A percentile compares a stretch with the other conserved stretches of the same genome.
Conservation (phyloP, 2,113 vertebrate species). For the Lasiurus borealis region DNA sequence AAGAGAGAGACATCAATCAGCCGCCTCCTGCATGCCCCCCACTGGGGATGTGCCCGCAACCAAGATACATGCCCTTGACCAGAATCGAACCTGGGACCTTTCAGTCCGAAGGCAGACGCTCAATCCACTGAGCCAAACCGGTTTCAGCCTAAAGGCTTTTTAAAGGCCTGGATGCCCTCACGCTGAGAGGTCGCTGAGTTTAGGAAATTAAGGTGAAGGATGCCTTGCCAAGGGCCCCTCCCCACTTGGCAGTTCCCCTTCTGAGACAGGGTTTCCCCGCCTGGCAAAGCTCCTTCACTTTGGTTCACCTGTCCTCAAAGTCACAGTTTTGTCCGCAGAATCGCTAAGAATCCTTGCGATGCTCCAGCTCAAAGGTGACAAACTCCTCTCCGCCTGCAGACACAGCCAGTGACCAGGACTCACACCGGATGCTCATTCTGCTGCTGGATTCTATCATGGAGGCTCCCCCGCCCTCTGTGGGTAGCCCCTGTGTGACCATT, state of each 20-base stretch:
- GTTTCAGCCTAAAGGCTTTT: too few relatives aligned
- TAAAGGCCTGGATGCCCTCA: not conserved
- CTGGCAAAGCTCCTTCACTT: not conserved
- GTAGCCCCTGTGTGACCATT: not conserved
- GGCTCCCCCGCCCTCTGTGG: not conserved
- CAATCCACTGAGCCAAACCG: too few relatives aligned
- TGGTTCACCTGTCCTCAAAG: not conserved
- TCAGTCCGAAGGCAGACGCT: too few relatives aligned
- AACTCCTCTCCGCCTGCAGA: not conserved
- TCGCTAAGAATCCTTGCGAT: not conserved
- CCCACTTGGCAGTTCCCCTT: not conserved
- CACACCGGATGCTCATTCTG: not conserved
- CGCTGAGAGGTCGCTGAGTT: not conserved
- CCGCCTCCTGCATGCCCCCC: too few relatives aligned
- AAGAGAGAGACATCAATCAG: too few relatives aligned
- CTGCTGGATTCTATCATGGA: not conserved
- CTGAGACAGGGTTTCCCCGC: not conserved
- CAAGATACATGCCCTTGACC: too few relatives aligned
- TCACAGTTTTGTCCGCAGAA: not conserved
- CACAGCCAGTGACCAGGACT: not conserved
- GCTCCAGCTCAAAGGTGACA: not conserved
- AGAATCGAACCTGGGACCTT: too few relatives aligned
- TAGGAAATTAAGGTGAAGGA: not conserved
- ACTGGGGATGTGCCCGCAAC: too few relatives aligned
- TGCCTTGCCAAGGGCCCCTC: not conserved